These are phyloP conservation scores for Heliconius cydno DNA, from an alignment of 2,888 invertebrate genomes.

Conservation along the genomic window DNA sequence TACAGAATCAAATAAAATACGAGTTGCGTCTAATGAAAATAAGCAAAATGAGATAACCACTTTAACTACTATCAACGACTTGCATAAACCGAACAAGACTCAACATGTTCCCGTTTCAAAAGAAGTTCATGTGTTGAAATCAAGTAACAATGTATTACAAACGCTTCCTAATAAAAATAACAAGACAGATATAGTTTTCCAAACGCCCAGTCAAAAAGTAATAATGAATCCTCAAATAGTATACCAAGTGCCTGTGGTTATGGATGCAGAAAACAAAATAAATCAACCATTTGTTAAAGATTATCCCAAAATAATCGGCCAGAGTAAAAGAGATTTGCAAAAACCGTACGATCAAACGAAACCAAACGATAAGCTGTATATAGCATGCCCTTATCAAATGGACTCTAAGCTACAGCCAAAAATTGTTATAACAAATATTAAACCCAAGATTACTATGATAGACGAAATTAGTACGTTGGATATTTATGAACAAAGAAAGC, in stretches of 20 bases:
- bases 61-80: constrained; percentile 51
- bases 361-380: constrained; percentile 67
- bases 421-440: constrained; percentile 70
- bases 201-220: constrained; percentile 67
- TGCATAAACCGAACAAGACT: constrained; percentile 52
- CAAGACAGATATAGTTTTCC: constrained; percentile 64
- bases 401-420: constrained; percentile 72
- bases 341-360: constrained; percentile 61
- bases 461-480: constrained; percentile 79
- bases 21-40: constrained; percentile 61
- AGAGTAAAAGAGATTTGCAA: constrained; percentile 59
- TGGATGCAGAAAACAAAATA: constrained; percentile 64
- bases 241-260: constrained; percentile 73
- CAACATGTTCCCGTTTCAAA: constrained; percentile 56
- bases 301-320: constrained; percentile 56
- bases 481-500: constrained; percentile 80
- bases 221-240: constrained; percentile 73
- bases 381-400: constrained; percentile 73
- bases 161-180: constrained; percentile 62
- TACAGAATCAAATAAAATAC: constrained; percentile 57
- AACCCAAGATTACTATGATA: constrained; percentile 60
- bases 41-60: constrained; percentile 51
- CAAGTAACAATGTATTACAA: constrained; percentile 66
- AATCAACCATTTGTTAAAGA: constrained; percentile 60
- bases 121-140: constrained; percentile 67